Percentiles rank a stretch among this genome's conserved stretches.
These are phyloP conservation scores for Colletes latitarsis DNA, from an alignment of 1,140 invertebrate genomes.

Conservation along the genomic window DNA sequence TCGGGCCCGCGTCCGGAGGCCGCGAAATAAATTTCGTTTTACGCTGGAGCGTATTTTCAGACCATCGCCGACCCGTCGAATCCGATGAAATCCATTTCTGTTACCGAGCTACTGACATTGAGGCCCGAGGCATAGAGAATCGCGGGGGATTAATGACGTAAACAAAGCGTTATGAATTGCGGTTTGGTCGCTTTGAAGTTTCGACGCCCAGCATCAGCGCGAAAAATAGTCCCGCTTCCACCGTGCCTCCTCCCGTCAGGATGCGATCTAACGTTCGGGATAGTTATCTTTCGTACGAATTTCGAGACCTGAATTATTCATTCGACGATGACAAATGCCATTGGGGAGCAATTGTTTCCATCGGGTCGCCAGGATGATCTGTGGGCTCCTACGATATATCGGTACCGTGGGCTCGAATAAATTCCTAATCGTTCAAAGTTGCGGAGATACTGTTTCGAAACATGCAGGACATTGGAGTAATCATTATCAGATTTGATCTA, in stretches of 20 bases:
- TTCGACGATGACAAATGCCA: neutral
- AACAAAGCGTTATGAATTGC: neutral
- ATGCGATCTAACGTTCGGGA: slow-evolving; percentile 1
- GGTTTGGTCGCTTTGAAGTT: slow-evolving; percentile 9
- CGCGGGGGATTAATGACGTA: slow-evolving; percentile 13
- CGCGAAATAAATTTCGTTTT: slow-evolving; percentile 38
- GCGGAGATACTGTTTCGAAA: too few relatives aligned
- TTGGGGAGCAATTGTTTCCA: neutral
- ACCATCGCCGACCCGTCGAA: neutral
- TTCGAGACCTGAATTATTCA: slow-evolving; percentile 14
- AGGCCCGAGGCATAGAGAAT: neutral
- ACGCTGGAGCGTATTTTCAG: neutral
- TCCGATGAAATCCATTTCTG: neutral
- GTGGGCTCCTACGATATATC: too few relatives aligned
- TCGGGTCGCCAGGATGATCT: too few relatives aligned
- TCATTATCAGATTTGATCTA: too few relatives aligned
- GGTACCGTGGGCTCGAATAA: too few relatives aligned
- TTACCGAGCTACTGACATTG: neutral
- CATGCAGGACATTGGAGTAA: too few relatives aligned
- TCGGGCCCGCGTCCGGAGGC: too few relatives aligned
- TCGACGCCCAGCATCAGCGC: neutral
- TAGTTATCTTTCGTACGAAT: neutral
- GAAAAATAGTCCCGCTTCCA: neutral
- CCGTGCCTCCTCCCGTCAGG: too few relatives aligned
- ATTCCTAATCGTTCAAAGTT: too few relatives aligned